A percentile compares a stretch with the other conserved stretches of the same genome.
These are phyloP conservation scores for Anas bahamensis DNA, from an alignment of 2,797 vertebrate genomes.

Conservation along the genomic window DNA sequence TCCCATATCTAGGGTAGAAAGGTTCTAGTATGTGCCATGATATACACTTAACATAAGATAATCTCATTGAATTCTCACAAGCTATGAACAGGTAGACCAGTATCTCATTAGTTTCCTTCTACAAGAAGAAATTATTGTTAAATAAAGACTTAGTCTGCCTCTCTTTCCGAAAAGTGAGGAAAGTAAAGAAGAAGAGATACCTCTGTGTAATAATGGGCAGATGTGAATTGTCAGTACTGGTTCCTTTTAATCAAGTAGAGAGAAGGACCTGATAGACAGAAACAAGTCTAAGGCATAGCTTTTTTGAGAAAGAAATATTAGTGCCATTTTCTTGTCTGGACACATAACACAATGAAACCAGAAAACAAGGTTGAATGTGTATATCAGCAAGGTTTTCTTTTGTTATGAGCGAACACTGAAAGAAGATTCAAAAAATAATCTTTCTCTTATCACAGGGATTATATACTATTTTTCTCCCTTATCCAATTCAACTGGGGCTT, in stretches of 20 bases:
- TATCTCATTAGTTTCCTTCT: background rate
- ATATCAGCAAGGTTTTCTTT: background rate
- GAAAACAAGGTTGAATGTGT: background rate
- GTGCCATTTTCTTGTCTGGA: background rate
- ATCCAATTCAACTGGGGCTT: background rate
- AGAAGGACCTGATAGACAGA: background rate
- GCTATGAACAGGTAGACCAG: accelerated
- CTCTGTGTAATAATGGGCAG: background rate
- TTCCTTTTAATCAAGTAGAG: background rate
- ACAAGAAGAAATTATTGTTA: background rate
- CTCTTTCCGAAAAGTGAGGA: background rate
- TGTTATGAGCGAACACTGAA: background rate
- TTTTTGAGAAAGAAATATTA: background rate
- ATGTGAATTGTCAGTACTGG: background rate
- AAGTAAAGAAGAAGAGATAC: background rate
- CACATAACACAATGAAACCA: background rate
- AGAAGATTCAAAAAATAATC: background rate
- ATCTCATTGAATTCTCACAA: background rate
- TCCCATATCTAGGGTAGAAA: background rate
- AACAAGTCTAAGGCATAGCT: background rate
- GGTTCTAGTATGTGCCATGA: background rate
- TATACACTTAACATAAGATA: background rate
- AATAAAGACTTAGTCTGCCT: background rate
- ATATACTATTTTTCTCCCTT: background rate
- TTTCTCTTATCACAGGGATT: background rate